Evolutionary conservation across 2,888 invertebrate species (phyloP), one percentile per base, ranked within the genome.

Genomic region (Loripinus fragilis): DNA sequence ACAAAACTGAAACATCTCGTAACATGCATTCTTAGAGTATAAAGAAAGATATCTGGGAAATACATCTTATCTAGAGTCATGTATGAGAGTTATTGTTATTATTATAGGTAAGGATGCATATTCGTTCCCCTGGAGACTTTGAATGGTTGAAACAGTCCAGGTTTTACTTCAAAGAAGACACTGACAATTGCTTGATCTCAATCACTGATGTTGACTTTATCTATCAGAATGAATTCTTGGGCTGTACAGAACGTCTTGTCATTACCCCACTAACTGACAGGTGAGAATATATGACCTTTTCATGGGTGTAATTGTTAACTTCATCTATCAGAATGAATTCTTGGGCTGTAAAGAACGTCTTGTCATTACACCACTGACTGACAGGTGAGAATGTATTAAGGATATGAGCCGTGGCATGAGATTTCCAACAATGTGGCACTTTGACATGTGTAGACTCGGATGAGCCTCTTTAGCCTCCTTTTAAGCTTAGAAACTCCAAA

Each of bases 141-240:
- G 99, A 99, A 92, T 99, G 99, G 99, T 94, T 98, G 83, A 98
- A 98, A 90, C 99, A 99, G 92, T 98, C 98, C 89, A 95, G 99
- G 60, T 99, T 99, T 94, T 99, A 99, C 94, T 99, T 98, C 94
- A 97, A 97, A 94, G 98, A 98, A 93, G 98, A 99, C 91, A 95
- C 96, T 30, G 99, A 99, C 90, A 97, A 97, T 93, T 98, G 98
- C 0, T 95, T 96, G 94, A 97, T 99, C 85, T 96, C 96, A 0
- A 98, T 99, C 20, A 99, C 99, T 0, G 98, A 99, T 91, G 98
- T 98, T 0, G 96, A 97, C 8, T 99, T 99, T 90, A 96, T 96
- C 0, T 99, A 99, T 93, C 98, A 98, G 94, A 99, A 99, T 93
- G 99, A 99, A 93, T 99, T 98, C 93, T 95, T 99, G 65, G 99